A percentile compares a stretch with the other conserved stretches of the same genome.
These are phyloP conservation scores for Unio delphinus DNA, from an alignment of 2,888 invertebrate genomes.

Conservation along the genomic window DNA sequence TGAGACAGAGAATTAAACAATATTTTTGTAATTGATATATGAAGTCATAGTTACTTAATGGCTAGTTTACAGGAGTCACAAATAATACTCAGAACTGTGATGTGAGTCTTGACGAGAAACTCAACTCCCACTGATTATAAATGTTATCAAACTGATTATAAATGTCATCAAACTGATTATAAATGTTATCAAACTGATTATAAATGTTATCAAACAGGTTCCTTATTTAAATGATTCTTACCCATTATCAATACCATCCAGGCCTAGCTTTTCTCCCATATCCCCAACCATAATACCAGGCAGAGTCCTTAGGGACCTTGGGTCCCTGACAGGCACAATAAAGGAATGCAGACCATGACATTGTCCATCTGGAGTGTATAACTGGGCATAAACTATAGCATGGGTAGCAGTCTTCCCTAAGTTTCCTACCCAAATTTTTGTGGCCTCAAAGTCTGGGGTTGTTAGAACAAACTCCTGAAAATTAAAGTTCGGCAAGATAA, in stretches of 20 bases:
- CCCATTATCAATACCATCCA: constrained; percentile 96
- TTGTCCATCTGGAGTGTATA: constrained; percentile 84
- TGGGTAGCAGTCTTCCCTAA: constrained; percentile 82
- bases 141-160: too few species aligned
- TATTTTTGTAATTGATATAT: too few species aligned
- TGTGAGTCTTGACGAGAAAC: too few species aligned
- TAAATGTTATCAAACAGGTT: constrained; percentile 72
- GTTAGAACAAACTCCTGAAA: constrained; percentile 80
- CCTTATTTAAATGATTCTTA: constrained; percentile 71
- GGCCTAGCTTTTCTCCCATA: constrained; percentile 91
- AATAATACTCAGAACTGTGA: too few species aligned
- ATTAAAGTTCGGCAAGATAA: too few species aligned
- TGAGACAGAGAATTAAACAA: too few species aligned
- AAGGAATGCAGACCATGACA: constrained; percentile 91
- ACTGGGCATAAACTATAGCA: constrained; percentile 89
- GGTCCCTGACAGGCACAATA: constrained; percentile 82
- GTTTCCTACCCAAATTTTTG: constrained; percentile 91
- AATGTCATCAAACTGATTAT: too few species aligned
- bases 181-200: not conserved
- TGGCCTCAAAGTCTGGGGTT: constrained; percentile 84
- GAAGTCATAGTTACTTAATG: too few species aligned
- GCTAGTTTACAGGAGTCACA: too few species aligned
- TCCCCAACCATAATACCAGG: constrained; percentile 91
- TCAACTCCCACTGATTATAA: too few species aligned
- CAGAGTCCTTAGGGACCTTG: constrained; percentile 54